A percentile compares a stretch with the other conserved stretches of the same genome.
Conservation (phyloP, 2,113 vertebrate genomes). For the Thalassarche chlororhynchos region DNA sequence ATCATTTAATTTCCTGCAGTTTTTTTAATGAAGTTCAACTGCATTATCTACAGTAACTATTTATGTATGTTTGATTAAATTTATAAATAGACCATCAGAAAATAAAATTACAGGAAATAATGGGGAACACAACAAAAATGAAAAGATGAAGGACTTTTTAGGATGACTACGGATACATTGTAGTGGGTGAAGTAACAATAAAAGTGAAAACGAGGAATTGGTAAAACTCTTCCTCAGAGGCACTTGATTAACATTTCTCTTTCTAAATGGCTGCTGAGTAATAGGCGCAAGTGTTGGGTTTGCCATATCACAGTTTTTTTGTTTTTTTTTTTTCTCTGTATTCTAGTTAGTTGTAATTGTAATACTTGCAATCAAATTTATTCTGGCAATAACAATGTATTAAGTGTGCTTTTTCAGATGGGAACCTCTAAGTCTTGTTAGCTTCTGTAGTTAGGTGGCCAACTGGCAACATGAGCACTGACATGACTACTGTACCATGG, state of each 20-base stretch:
- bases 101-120: slow-evolving; percentile 19
- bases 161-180: not conserved
- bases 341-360: not conserved
- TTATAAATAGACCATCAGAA: not conserved
- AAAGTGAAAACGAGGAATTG: not conserved
- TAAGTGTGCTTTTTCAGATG: not conserved
- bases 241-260: not conserved
- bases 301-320: not conserved
- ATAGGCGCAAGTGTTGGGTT: not conserved
- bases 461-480: not conserved
- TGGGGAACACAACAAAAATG: not conserved
- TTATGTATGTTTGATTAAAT: not conserved
- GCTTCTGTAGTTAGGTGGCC: not conserved
- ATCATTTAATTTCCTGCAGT: not conserved
- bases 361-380: not conserved
- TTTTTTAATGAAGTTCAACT: slow-evolving; percentile 24
- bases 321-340: not conserved
- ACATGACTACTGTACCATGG: not conserved
- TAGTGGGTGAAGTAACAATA: not conserved
- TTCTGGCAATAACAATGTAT: not conserved
- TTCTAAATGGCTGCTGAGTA: not conserved
- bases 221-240: not conserved
- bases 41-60: not conserved
- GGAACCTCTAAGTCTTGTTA: not conserved
- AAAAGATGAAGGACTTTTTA: not conserved